A percentile compares a stretch with the other conserved stretches of the same genome.
phyloP scores from a whole-genome alignment of 2,113 vertebrate species.

The Atrichornis clamosus region DNA sequence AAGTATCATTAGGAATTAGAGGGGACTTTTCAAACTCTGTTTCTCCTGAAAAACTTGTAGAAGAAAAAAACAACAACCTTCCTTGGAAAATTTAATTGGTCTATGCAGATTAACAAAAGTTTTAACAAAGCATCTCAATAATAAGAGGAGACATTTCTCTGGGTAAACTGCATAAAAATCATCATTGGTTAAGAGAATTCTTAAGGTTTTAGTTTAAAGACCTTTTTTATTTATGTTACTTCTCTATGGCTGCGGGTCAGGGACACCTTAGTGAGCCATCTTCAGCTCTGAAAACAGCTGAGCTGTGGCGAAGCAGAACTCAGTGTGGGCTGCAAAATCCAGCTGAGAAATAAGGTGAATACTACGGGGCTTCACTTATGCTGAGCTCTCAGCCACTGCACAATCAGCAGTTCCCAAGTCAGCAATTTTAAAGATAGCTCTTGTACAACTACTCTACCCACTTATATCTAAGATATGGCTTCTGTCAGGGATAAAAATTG shows the following conservation, averaged over 20 bases:
- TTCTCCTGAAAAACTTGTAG: rapidly evolving
- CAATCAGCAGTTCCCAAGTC: neutral
- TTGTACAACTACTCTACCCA: neutral
- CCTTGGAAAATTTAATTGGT: neutral
- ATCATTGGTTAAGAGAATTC: neutral
- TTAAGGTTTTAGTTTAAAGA: neutral
- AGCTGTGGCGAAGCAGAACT: neutral
- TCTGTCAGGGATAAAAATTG: neutral
- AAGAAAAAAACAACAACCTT: neutral
- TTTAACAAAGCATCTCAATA: neutral
- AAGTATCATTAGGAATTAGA: neutral
- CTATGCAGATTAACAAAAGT: neutral
- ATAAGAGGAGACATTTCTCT: neutral
- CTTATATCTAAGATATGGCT: neutral
- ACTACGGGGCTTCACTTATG: neutral
- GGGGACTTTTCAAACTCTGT: neutral
- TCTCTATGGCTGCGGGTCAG: neutral
- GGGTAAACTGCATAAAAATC: neutral
- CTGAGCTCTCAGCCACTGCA: neutral
- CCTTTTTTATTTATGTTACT: neutral
- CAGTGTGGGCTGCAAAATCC: neutral
- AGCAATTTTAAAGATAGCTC: neutral
- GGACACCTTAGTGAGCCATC: neutral
- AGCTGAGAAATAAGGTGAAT: neutral
- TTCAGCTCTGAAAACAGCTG: neutral